Base-by-base conservation (phyloP, 2,113 vertebrate genomes). In the Aspidoscelis tigris region DNA sequence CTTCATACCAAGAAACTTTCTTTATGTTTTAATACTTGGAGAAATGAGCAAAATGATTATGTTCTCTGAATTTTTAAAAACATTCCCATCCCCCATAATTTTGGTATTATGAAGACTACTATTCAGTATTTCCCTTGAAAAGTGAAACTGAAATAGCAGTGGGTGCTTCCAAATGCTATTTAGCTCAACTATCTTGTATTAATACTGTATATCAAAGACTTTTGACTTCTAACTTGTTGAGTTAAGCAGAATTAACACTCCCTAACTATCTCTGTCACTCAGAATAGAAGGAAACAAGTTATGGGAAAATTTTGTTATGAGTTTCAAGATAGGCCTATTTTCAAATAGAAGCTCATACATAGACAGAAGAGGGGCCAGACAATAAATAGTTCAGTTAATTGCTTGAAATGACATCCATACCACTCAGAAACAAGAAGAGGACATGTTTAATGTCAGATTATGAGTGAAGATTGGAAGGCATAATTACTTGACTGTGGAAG, bases 401-500 rank as follows among this genome's bases (percentile, higher is more conserved):
- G n/a, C 43, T 78, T 81, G 50, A 43, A 82, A 73, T 43, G 69
- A 81, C 1, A 83, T 55, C 44, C 4, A 50, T 78, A 61, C 26
- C 50, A 47, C 55, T 72, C 10, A 82, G 53, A 58, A 87, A 84
- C 22, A 50, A 50, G 53, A 65, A 72, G 66, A 72, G 68, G 55
- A 72, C 65, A 61, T 73, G 55, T 84, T 84, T 74, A 80, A 80
- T n/a, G 2, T 74, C 70, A 80, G 61, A 26, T 80, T 73, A 74
- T 74, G 72, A 76, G 18, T 69, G 78, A 66, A 84, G 21, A 80
- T 61, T 16, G 22, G 43, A 83, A 50, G 53, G 21, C 7, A 26
- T 88, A 72, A 26, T 43, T 88, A 33, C 50, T 26, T 89, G 41
- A 26, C 47, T 71, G 41, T 64, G n/a, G 79, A 81, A 81, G 53